These are phyloP conservation scores for Neocrepidodera transversa DNA, from an alignment of 2,888 invertebrate genomes.

Conservation along the genomic window DNA sequence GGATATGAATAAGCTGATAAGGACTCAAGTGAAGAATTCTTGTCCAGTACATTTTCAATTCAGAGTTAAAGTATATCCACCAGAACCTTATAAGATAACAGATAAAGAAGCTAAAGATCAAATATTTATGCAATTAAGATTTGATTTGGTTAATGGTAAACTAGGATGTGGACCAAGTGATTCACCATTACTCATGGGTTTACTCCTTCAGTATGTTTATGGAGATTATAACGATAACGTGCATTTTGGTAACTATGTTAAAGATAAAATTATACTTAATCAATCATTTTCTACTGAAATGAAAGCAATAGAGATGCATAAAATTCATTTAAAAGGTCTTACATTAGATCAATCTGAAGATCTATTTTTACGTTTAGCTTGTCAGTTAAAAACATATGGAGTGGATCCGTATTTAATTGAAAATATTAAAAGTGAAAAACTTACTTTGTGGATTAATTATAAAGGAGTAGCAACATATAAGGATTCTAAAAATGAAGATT, in stretches of 20 bases:
- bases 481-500: conserved; percentile 26
- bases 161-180: conserved; percentile 39
- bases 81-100: conserved; percentile 41
- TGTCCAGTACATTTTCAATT: conserved; percentile 40
- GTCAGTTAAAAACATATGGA: conserved; percentile 43
- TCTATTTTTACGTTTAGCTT: conserved; percentile 42
- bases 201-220: conserved; percentile 39
- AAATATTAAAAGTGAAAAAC: conserved; percentile 26
- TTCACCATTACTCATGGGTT: conserved; percentile 37
- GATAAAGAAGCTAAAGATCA: conserved; percentile 35
- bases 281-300: conserved; percentile 38
- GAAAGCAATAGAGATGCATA: conserved; percentile 42
- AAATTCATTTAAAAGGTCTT: conserved; percentile 35
- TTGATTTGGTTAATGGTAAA: conserved; percentile 40
- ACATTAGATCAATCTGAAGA: conserved; percentile 37
- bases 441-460: conserved; percentile 41
- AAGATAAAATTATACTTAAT: conserved; percentile 38
- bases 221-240: conserved; percentile 34
- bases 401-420: conserved; percentile 40
- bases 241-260: conserved; percentile 37
- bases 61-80: conserved; percentile 43
- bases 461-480: conserved; percentile 36
- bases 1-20: conserved; percentile 37
- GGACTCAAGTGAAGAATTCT: conserved; percentile 38
- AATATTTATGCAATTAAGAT: conserved; percentile 41